Evolutionary conservation across 2,888 invertebrate species (phyloP).

Genomic region (Crepidodera aurea): DNA sequence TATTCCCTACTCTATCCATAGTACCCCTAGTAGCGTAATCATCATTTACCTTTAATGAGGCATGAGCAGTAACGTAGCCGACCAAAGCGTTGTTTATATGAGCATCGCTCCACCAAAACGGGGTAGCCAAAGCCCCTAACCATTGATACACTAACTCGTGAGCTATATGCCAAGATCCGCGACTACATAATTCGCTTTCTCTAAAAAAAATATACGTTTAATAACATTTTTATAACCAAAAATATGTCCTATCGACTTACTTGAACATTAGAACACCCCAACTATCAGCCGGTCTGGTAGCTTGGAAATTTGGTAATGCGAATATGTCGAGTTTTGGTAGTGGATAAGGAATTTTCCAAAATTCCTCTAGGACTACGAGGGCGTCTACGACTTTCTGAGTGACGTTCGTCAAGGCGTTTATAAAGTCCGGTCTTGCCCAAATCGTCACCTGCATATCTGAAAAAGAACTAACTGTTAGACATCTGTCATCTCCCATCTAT

Average conservation of each 20-base stretch:
- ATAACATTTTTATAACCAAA: no score
- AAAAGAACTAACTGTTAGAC: no score
- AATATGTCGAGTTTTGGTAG: constrained; percentile 75
- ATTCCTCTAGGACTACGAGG: constrained; percentile 68
- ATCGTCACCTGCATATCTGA: constrained; percentile 65
- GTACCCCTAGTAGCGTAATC: no score
- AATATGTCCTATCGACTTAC: constrained; percentile 61
- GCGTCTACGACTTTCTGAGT: constrained; percentile 68
- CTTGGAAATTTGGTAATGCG: constrained; percentile 75
- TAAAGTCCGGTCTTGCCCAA: constrained; percentile 71
- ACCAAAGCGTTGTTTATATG: constrained; percentile 80
- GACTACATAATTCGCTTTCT: constrained; percentile 75
- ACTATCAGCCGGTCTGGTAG: constrained; percentile 77
- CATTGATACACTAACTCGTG: constrained; percentile 83
- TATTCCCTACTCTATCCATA: no score
- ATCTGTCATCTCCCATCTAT: no score
- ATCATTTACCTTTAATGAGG: constrained; percentile 70
- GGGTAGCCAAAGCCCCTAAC: constrained; percentile 79
- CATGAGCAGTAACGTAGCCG: constrained; percentile 77
- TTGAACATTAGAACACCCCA: constrained; percentile 83
- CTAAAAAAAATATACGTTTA: constrained; percentile 64
- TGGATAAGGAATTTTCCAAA: constrained; percentile 73
- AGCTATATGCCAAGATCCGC: constrained; percentile 71
- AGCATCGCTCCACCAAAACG: constrained; percentile 80
- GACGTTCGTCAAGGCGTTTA: constrained; percentile 67